Base-by-base conservation (phyloP, 1,140 invertebrate species). In the Monochamus saltuarius region DNA sequence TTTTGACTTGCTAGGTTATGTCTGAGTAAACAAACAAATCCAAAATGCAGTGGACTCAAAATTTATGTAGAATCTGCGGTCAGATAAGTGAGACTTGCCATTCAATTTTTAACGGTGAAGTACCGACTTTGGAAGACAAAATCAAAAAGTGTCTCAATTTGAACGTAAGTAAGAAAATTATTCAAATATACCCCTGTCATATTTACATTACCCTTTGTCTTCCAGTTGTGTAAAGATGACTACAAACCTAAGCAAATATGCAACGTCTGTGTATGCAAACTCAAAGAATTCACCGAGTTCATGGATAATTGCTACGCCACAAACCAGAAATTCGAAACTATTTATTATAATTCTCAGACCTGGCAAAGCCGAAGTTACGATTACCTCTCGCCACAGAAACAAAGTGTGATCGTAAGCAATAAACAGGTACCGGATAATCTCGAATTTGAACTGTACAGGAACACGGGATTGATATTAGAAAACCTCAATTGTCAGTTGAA, bases 41-140 rank as follows among this genome's bases (percentile, higher is more conserved):
- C 13, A 47, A n/a, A 57, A 57, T 57, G 55, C 43, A 47, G 43
- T 57, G 40, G 55, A 55, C 35, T 16, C 34, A 45, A 35, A 57
- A 57, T 58, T 54, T 62, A 29, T 65, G 64, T 49, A 38, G 64
- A 56, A 62, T 62, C 42, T 65, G 64, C 39, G 60, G 56, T 9
- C 50, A 61, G 51, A 65, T 65, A 9, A 45, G 51, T 10, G 56
- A 62, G 11, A 45, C 42, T n/a, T 65, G 55, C 37, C 49, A 62
- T 38, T 42, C 56, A 3, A 65, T 65, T 13, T 65, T 55, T n/a
- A 42, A 14, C 10, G 42, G 46, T 7, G 16, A 47, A 6, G 6
- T 29, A 29, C 22, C 22, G 2, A 55, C 46, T 35, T 17, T 29
- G 22, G 22, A 29, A 29, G 22, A 29, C 22, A 29, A 29, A 29